Evolutionary conservation across 2,888 invertebrate genomes (phyloP).

Genomic region (Agrotis ipsilon): DNA sequence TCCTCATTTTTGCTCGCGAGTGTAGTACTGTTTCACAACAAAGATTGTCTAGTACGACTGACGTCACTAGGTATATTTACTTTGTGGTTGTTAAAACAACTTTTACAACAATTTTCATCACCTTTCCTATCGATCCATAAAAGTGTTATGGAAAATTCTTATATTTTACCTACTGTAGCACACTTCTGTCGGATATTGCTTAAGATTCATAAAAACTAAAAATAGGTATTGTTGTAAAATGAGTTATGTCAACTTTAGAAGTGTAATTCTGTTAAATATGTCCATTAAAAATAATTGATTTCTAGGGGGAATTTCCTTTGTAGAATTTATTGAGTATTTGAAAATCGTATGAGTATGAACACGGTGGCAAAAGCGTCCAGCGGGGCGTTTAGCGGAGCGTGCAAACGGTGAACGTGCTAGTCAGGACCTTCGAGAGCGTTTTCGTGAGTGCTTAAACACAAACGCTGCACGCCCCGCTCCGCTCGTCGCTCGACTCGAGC

Average conservation of each 20-base stretch:
- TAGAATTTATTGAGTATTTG: not conserved
- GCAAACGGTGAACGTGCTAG: too few relatives aligned
- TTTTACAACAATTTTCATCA: slow-evolving; percentile 5
- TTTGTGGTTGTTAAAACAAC: slow-evolving; percentile 19
- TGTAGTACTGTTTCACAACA: slow-evolving; percentile 25
- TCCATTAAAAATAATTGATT: not conserved
- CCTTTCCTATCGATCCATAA: slow-evolving; percentile 22
- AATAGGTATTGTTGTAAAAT: not conserved
- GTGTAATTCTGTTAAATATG: not conserved
- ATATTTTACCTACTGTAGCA: not conserved
- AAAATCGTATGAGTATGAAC: too few relatives aligned
- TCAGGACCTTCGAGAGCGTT: too few relatives aligned
- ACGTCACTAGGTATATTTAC: slow-evolving; percentile 23
- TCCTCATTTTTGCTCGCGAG: too few relatives aligned
- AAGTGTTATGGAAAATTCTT: not conserved
- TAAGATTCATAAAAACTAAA: not conserved
- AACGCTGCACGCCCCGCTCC: too few relatives aligned
- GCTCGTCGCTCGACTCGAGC: too few relatives aligned
- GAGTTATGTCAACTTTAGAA: not conserved
- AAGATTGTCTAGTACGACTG: not conserved
- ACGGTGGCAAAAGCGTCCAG: too few relatives aligned
- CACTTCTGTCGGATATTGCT: not conserved
- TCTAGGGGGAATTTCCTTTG: not conserved
- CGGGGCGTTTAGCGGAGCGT: too few relatives aligned
- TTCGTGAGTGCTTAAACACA: too few relatives aligned